These are phyloP conservation scores for Nixonia krombeini DNA, from an alignment of 1,140 invertebrate species.

Conservation along the genomic window DNA sequence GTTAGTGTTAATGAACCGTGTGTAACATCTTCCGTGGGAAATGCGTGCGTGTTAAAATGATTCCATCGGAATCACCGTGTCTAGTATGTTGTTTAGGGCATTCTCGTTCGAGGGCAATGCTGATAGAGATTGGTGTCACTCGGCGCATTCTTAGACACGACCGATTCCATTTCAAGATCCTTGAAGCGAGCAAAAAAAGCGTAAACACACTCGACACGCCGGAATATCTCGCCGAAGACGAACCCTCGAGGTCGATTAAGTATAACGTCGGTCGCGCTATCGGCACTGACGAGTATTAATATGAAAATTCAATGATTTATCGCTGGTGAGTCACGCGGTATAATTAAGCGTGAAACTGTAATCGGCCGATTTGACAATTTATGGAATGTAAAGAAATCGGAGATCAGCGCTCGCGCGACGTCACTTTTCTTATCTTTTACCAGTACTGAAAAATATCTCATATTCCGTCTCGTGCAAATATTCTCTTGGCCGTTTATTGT, in stretches of 20 bases:
- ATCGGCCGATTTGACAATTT: background rate
- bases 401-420: no score
- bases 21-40: no score
- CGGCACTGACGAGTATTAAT: slow-evolving; percentile 6
- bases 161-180: slow-evolving; percentile 30
- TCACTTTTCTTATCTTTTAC: no score
- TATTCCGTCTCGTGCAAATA: no score
- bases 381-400: slow-evolving; percentile 1
- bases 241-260: slow-evolving; percentile 27
- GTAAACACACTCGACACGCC: slow-evolving; percentile 6
- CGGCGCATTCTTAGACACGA: slow-evolving; percentile 26
- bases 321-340: no score
- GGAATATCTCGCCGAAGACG: slow-evolving; percentile 32
- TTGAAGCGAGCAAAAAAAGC: slow-evolving; percentile 24
- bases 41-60: no score
- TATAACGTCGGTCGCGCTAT: slow-evolving; percentile 9
- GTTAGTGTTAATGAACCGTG: no score
- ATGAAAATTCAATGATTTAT: background rate
- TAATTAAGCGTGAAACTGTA: no score
- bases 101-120: background rate
- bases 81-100: no score
- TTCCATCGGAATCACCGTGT: no score
- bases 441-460: no score
- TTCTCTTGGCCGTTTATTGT: no score
- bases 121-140: slow-evolving; percentile 35